Percentiles rank a stretch among this genome's conserved stretches.
phyloP scores from a whole-genome alignment of 2,888 invertebrate species.

The Caenorhabditis sp. region DNA sequence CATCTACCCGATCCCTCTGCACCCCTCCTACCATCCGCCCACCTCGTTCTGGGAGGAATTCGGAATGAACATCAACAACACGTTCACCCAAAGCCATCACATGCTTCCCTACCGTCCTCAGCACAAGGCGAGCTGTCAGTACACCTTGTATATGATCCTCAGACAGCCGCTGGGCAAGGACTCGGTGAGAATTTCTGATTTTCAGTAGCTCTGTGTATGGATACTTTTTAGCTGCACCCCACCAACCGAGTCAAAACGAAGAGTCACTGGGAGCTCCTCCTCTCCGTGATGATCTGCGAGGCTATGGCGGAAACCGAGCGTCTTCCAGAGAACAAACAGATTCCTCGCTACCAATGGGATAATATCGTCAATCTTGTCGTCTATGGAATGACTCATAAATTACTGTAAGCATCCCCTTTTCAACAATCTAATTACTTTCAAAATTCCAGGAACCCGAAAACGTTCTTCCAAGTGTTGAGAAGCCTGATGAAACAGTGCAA shows the following conservation, averaged over 20 bases:
- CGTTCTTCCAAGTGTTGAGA: slow-evolving; percentile 52
- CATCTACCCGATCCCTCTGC: slow-evolving; percentile 71
- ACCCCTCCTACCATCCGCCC: slow-evolving; percentile 66
- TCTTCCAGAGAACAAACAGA: slow-evolving; percentile 61
- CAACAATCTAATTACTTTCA: no score
- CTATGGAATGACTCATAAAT: slow-evolving; percentile 52
- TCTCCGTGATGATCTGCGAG: slow-evolving; percentile 67
- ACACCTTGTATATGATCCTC: slow-evolving; percentile 77
- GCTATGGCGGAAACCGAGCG: slow-evolving; percentile 69
- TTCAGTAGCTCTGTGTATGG: neutral
- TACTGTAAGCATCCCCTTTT: slow-evolving; percentile 37
- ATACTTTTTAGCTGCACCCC: slow-evolving; percentile 4
- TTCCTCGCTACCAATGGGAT: slow-evolving; percentile 73
- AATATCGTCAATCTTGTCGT: slow-evolving; percentile 66
- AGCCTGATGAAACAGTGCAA: slow-evolving; percentile 57
- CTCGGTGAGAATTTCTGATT: slow-evolving; percentile 49
- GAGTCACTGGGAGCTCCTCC: slow-evolving; percentile 55
- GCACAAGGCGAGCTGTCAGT: slow-evolving; percentile 67
- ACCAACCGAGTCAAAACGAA: slow-evolving; percentile 28
- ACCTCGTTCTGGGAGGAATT: slow-evolving; percentile 67
- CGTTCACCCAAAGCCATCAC: slow-evolving; percentile 43
- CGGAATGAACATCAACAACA: neutral
- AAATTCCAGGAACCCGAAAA: slow-evolving; percentile 53
- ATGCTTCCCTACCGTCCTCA: slow-evolving; percentile 73
- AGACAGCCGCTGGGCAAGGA: slow-evolving; percentile 80